Conservation (phyloP, 2,113 vertebrate genomes). For the Caracal caracal region DNA sequence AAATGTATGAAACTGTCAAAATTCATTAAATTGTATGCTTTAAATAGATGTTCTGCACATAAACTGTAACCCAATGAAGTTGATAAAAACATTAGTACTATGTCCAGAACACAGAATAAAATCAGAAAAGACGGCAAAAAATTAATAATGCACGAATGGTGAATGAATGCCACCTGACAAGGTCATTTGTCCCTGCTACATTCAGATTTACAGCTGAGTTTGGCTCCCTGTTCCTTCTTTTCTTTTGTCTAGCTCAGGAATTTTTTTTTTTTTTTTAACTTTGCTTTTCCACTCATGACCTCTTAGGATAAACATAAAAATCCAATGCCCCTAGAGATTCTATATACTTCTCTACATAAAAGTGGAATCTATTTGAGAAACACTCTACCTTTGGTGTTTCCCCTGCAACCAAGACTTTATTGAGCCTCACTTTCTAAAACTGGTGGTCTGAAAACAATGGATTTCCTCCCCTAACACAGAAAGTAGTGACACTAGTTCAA, state of each 20-base stretch:
- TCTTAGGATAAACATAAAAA: slow-evolving; percentile 39
- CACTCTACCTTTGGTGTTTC: neutral
- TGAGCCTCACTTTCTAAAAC: neutral
- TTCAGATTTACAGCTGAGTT: neutral
- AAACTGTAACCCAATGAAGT: slow-evolving; percentile 1
- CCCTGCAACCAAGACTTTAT: neutral
- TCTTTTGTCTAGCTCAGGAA: neutral
- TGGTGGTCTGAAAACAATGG: neutral
- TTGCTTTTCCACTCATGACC: neutral
- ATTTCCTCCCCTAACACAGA: neutral
- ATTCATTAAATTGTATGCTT: neutral
- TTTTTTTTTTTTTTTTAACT: neutral
- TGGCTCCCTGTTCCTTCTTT: neutral
- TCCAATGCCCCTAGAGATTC: neutral
- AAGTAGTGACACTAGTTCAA: neutral
- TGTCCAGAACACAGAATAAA: slow-evolving; percentile 36
- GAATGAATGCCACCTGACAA: neutral
- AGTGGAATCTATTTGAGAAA: neutral
- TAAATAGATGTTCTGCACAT: slow-evolving; percentile 4
- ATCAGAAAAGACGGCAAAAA: neutral
- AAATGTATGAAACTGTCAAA: neutral
- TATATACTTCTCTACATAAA: neutral
- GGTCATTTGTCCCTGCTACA: neutral
- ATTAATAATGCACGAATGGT: neutral
- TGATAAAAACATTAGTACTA: slow-evolving; percentile 27